Percentiles rank a stretch among this genome's conserved stretches.
These are phyloP conservation scores for Balanococcus diminutus DNA, from an alignment of 2,888 invertebrate species.

Conservation along the genomic window DNA sequence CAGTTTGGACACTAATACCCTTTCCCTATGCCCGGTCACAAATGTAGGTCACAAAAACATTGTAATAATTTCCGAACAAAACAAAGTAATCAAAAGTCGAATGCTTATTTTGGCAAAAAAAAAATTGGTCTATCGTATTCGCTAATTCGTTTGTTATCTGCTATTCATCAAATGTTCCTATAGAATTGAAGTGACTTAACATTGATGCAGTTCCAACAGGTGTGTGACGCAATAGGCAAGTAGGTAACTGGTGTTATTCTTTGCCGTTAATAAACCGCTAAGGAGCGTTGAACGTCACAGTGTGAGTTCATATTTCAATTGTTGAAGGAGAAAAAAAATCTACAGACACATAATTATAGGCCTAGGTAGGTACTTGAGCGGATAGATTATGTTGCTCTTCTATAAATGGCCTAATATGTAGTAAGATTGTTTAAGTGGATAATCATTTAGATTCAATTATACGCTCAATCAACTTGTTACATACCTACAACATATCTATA, in stretches of 20 bases:
- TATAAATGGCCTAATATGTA: background rate
- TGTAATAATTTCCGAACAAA: no score
- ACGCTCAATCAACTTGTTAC: constrained; percentile 3
- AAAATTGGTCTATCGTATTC: background rate
- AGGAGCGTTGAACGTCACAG: background rate
- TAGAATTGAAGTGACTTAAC: background rate
- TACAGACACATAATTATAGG: background rate
- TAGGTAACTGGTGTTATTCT: background rate
- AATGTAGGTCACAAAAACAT: no score
- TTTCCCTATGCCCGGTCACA: no score
- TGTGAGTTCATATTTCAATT: background rate
- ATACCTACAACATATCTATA: background rate
- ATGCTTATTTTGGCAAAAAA: background rate
- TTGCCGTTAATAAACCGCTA: background rate
- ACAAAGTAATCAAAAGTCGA: no score
- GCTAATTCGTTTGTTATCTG: background rate
- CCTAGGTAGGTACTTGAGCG: background rate
- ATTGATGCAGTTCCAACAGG: background rate
- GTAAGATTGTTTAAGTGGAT: background rate
- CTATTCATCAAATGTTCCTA: background rate
- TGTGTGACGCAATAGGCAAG: background rate
- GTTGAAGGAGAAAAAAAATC: background rate
- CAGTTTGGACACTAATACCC: no score
- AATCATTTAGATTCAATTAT: background rate
- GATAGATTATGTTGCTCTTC: background rate